Evolutionary conservation across 1,140 invertebrate genomes (phyloP).

Genomic region (Drosophila bocqueti): DNA sequence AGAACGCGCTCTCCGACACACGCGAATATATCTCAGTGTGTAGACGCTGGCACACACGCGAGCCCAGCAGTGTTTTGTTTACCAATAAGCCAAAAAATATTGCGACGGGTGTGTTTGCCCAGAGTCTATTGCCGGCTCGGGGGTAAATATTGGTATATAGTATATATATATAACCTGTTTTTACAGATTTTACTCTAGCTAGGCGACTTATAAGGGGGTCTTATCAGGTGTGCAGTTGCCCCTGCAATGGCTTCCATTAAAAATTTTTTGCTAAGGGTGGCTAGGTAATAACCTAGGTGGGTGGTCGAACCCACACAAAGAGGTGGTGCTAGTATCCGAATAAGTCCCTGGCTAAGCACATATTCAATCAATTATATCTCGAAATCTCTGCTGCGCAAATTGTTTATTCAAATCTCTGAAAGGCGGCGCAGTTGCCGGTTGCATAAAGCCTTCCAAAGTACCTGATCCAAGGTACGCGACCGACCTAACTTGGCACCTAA

Average conservation of each 20-base stretch:
- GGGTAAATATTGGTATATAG: constrained; percentile 14
- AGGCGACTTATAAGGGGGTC: constrained; percentile 4
- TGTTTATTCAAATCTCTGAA: constrained; percentile 22
- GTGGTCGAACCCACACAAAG: not conserved
- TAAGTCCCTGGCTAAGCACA: constrained; percentile 2
- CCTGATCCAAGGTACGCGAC: constrained; percentile 25
- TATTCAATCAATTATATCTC: constrained; percentile 30
- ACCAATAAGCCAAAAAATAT: constrained; percentile 53
- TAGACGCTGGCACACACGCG: not conserved
- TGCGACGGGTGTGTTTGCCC: constrained; percentile 19
- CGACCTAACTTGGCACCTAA: constrained; percentile 40
- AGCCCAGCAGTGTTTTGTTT: constrained; percentile 34
- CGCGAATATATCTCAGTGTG: constrained; percentile 7
- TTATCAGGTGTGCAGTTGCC: constrained; percentile 15
- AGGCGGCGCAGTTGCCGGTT: constrained; percentile 7
- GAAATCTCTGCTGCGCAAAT: constrained; percentile 46
- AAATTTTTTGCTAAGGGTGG: not conserved
- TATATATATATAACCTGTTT: constrained; percentile 45
- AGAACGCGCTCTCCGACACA: constrained; percentile 8
- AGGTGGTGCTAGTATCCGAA: constrained; percentile 7
- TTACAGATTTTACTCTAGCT: constrained; percentile 29
- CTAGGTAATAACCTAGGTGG: not conserved
- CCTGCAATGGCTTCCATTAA: not conserved
- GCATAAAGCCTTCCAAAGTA: constrained; percentile 27
- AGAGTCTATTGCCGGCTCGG: constrained; percentile 36